These are phyloP conservation scores for Physeter macrocephalus DNA, from an alignment of 2,113 vertebrate species.

Conservation along the genomic window DNA sequence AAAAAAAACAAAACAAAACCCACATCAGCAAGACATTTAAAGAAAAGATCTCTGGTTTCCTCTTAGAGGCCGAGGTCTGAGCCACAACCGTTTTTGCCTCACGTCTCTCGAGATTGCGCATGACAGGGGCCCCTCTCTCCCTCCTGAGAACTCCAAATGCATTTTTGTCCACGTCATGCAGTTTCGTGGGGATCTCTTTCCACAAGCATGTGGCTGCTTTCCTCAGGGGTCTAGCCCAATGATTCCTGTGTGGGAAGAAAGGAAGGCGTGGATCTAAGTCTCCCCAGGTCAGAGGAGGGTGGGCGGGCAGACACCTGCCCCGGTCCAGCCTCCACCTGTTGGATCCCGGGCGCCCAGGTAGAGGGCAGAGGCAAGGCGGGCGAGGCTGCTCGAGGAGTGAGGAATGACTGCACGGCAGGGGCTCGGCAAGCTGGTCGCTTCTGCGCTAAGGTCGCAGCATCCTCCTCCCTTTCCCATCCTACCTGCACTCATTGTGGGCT, in stretches of 20 bases:
- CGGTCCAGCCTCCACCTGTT: neutral
- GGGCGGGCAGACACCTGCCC: no score
- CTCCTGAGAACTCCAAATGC: rapidly evolving
- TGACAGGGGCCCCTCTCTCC: rapidly evolving
- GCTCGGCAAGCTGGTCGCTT: no score
- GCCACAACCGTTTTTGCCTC: neutral
- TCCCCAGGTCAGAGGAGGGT: neutral
- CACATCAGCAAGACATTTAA: neutral
- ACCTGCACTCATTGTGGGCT: neutral
- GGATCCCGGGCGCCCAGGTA: rapidly evolving
- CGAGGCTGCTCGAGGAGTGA: rapidly evolving
- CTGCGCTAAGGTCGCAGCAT: rapidly evolving
- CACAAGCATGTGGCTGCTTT: rapidly evolving
- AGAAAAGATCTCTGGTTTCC: neutral
- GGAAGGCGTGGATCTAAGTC: no score
- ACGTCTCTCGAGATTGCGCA: rapidly evolving
- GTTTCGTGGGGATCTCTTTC: rapidly evolving
- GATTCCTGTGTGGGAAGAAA: neutral
- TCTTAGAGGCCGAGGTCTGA: rapidly evolving
- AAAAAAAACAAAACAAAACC: no score
- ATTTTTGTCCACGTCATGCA: rapidly evolving
- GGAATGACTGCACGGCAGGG: neutral
- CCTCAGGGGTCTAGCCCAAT: no score
- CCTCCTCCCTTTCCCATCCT: no score
- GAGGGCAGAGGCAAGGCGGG: neutral